phyloP scores from a whole-genome alignment of 2,113 vertebrate genomes.

The Cercopithecus mona region DNA sequence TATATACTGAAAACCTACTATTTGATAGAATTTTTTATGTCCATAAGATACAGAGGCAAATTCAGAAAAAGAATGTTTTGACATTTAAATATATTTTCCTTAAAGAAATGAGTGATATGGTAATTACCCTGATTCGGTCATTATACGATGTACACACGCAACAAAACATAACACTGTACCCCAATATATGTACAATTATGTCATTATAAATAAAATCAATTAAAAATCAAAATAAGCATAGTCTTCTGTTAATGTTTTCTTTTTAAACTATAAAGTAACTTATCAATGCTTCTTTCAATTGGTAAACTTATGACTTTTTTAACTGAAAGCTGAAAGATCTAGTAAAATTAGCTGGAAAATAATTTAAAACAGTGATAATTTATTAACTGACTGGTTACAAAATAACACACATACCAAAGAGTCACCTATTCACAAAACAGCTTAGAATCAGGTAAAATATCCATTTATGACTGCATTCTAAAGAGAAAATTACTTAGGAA shows the following conservation, averaged over 20 bases:
- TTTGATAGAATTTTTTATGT: neutral
- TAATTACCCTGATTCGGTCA: neutral
- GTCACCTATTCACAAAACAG: neutral
- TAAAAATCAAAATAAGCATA: neutral
- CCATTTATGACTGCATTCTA: neutral
- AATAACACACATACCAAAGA: neutral
- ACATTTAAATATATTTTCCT: neutral
- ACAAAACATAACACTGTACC: neutral
- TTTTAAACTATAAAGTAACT: conserved; percentile 19
- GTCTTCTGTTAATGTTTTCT: neutral
- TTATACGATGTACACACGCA: neutral
- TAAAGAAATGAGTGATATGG: neutral
- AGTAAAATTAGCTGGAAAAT: neutral
- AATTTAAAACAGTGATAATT: neutral
- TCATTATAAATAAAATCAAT: neutral
- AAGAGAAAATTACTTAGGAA: neutral
- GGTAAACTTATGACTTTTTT: neutral
- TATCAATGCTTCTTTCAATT: neutral
- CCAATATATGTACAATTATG: neutral
- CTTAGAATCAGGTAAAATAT: neutral
- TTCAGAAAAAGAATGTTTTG: conserved; percentile 5
- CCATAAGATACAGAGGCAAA: neutral
- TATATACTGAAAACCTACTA: neutral
- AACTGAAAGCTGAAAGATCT: neutral
- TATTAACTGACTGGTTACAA: neutral